Conservation (phyloP, 2,888 invertebrate species). For the Leuctra nigra region DNA sequence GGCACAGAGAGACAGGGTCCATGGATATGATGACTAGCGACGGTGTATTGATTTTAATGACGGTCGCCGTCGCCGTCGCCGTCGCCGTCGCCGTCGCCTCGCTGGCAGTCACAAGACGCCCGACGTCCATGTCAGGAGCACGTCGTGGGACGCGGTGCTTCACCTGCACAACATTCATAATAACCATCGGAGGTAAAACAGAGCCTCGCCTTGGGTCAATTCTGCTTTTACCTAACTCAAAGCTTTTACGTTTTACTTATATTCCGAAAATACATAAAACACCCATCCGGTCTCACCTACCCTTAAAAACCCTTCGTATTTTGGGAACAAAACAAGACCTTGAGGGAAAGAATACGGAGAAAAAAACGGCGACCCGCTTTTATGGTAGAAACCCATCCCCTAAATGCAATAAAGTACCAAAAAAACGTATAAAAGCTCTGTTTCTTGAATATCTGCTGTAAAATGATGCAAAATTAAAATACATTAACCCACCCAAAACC, state of each 20-base stretch:
- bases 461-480: conserved; percentile 26
- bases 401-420: conserved; percentile 10
- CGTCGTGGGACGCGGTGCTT: too few relatives aligned
- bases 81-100: too few relatives aligned
- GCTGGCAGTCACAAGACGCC: too few relatives aligned
- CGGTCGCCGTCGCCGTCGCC: too few relatives aligned
- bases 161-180: too few relatives aligned
- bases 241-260: background rate
- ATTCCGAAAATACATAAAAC: conserved; percentile 5
- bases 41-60: conserved; percentile 28
- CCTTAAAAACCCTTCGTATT: background rate
- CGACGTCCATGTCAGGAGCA: too few relatives aligned
- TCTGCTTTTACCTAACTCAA: background rate
- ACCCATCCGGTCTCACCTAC: conserved; percentile 14
- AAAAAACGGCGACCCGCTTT: conserved; percentile 14
- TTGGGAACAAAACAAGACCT: conserved; percentile 24
- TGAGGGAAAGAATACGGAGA: conserved; percentile 21
- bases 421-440: conserved; percentile 15
- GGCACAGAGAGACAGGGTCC: background rate
- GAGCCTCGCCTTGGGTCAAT: background rate
- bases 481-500: background rate
- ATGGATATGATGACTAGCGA: conserved; percentile 22
- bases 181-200: too few relatives aligned
- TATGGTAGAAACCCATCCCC: conserved; percentile 7
- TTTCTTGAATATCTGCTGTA: conserved; percentile 22